Conservation (phyloP, 2,888 invertebrate genomes). For the Octodonta nipae region DNA sequence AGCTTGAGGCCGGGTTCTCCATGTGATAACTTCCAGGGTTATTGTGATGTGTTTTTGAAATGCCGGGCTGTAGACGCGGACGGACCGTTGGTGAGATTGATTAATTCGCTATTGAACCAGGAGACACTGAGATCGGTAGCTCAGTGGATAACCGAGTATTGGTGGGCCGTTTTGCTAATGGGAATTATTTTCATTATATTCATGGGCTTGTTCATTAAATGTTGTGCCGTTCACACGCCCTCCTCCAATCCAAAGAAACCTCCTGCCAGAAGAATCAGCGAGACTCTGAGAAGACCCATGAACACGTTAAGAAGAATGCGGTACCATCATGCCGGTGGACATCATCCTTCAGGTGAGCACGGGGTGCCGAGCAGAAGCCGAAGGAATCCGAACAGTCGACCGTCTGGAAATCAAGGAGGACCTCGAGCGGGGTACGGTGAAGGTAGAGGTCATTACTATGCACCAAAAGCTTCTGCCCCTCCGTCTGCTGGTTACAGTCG, state of each 20-base stretch:
- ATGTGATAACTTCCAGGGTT: constrained; percentile 96
- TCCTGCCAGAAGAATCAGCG: constrained; percentile 84
- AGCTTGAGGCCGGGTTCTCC: constrained; percentile 89
- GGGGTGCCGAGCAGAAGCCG: constrained; percentile 31
- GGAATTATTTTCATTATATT: constrained; percentile 83
- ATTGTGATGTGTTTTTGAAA: constrained; percentile 98
- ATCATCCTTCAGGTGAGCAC: constrained; percentile 29
- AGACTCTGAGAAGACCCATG: constrained; percentile 81
- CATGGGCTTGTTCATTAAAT: constrained; percentile 97
- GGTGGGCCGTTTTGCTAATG: constrained; percentile 90
- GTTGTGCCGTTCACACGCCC: constrained; percentile 98
- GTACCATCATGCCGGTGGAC: constrained; percentile 32
- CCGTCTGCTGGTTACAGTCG: constrained; percentile 25
- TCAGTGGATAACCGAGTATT: constrained; percentile 88
- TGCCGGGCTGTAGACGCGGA: constrained; percentile 98
- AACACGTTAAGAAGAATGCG: constrained; percentile 78
- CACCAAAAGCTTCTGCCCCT: constrained; percentile 48
- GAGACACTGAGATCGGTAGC: constrained; percentile 77
- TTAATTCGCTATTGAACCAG: constrained; percentile 86
- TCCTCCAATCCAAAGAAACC: constrained; percentile 96
- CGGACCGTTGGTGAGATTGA: constrained; percentile 89
- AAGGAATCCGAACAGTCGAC: constrained; percentile 30
- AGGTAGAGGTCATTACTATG: constrained; percentile 54
- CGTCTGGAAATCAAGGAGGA: constrained; percentile 33
- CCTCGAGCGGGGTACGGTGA: constrained; percentile 59